phyloP scores from a whole-genome alignment of 2,888 invertebrate species.

The Dermolepida albohirtum region DNA sequence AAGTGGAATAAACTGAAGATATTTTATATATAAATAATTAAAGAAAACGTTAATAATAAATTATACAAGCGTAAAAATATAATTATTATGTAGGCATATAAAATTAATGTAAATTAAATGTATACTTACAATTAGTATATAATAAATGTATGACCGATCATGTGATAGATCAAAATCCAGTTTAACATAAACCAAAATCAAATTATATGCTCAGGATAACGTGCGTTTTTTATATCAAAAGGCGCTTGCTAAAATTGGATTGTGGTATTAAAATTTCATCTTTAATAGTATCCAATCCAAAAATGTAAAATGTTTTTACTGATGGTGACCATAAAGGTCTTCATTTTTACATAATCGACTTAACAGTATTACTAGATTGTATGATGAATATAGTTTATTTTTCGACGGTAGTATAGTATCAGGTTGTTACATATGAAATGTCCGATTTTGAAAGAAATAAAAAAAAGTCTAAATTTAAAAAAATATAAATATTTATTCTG shows the following conservation, averaged over 20 bases:
- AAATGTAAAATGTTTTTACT: not conserved
- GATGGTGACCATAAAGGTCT: too few relatives aligned
- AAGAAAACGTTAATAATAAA: not conserved
- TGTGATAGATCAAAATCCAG: conserved; percentile 2
- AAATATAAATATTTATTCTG: too few relatives aligned
- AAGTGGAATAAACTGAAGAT: conserved; percentile 6
- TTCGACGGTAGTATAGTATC: conserved; percentile 28
- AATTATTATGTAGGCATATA: too few relatives aligned
- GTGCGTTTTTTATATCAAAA: conserved; percentile 1
- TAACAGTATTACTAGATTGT: conserved; percentile 38
- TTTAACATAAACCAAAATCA: conserved; percentile 20
- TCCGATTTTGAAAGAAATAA: too few relatives aligned
- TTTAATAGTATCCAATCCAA: not conserved
- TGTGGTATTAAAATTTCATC: conserved; percentile 6
- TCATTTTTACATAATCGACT: not conserved
- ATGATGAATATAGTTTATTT: conserved; percentile 25
- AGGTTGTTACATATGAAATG: too few relatives aligned
- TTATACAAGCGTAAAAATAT: too few relatives aligned
- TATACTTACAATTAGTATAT: not conserved
- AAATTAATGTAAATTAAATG: too few relatives aligned
- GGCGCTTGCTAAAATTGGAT: not conserved
- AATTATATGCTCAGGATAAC: conserved; percentile 35
- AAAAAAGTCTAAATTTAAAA: too few relatives aligned
- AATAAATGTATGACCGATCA: not conserved
- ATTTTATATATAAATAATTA: conserved; percentile 3